Evolutionary conservation across 53 echinoderm and acorn worm species (phyloP), one percentile per base, ranked within the genome.

Genomic region (Mesocentrotus franciscanus): DNA sequence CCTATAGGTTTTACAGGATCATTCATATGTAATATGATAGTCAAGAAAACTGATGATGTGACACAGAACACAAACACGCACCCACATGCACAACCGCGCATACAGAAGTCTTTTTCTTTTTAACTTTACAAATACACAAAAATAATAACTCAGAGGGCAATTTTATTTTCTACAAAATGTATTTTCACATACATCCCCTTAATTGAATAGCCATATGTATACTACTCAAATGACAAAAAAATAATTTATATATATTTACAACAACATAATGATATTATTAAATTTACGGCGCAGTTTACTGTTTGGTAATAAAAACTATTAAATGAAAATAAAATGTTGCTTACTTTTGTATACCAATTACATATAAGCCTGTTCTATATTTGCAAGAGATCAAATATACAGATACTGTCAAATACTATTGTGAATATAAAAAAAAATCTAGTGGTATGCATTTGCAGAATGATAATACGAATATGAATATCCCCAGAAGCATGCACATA

Each of bases 221-320:
- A 87, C 58, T 57, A 87, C 87, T 87, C 87, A 58, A 57, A 87
- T 87, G 87, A 58, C 87, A 87, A 87, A 87, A 81, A 87, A 87
- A 87, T 85, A 57, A 87, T 57, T 87, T 87, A 56, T 87, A 56
- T 87, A 10, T 57, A 56, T 87, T 87, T 87, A 87, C 87, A 87
- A 87, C 49, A 58, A 58, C 81, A 76, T 33, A 76, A 84, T 39
- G 22, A 87, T 35, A 85, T 57, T 13, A 58, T 87, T 7, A 22
- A 79, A 84, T 84, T 42, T 84, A 22, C 15, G 49, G 84, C 13
- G 87, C 57, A 26, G 57, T 58, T 87, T 87, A 87, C 87, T 87
- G 87, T 58, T 87, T 87, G 58, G 1, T 87, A 27, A 87, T 87
- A 34, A 49, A 42, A 49, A 84, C 22, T 57, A 56, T 57, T 13